Evolutionary conservation across 2,113 vertebrate genomes (phyloP).

Genomic region (Probosciger aterrimus): DNA sequence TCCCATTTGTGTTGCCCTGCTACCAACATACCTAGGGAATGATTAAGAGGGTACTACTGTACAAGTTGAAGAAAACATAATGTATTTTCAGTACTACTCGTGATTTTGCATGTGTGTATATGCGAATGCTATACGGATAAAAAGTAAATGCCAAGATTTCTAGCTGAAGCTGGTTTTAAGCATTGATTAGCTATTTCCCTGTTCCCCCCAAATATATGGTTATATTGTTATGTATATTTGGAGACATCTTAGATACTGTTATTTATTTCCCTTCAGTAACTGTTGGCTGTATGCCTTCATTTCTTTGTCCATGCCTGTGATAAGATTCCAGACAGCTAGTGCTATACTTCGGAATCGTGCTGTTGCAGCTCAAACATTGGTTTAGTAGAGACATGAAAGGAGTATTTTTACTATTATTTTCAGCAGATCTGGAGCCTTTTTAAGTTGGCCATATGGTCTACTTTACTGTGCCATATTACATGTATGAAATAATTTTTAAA

Average conservation of each 20-base stretch:
- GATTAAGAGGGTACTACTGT: constrained; percentile 6
- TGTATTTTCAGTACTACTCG: not conserved
- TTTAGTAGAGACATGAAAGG: not conserved
- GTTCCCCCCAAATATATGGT: not conserved
- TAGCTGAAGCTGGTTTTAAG: not conserved
- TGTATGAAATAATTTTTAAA: not conserved
- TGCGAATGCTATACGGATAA: not conserved
- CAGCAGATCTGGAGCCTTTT: not conserved
- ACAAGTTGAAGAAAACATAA: not conserved
- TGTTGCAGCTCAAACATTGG: not conserved
- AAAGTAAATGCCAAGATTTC: not conserved
- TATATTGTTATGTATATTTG: not conserved
- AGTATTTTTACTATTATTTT: not conserved
- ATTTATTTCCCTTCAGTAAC: not conserved
- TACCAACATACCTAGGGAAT: constrained; percentile 2
- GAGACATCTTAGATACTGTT: not conserved
- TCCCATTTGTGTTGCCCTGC: not conserved
- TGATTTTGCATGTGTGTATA: not conserved
- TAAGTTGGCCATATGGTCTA: not conserved
- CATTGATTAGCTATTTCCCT: not conserved
- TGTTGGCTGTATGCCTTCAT: not conserved
- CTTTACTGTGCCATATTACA: not conserved
- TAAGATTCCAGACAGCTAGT: not conserved
- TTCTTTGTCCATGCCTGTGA: not conserved
- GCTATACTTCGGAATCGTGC: not conserved